Evolutionary conservation across 2,888 invertebrate species (phyloP).

Genomic region (Nomada flava): DNA sequence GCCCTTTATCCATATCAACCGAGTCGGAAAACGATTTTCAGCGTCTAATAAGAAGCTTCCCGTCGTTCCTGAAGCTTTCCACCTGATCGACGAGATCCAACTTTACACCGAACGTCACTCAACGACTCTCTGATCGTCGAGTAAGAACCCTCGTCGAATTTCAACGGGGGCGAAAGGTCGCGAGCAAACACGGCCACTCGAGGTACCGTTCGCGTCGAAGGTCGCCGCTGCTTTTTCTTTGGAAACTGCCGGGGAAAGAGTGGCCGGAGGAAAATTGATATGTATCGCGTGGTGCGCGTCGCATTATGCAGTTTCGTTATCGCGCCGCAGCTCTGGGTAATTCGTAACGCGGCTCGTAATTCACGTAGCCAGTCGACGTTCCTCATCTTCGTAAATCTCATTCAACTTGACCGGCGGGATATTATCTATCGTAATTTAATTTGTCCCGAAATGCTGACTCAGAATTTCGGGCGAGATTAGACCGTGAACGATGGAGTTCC

Average conservation of each 20-base stretch:
- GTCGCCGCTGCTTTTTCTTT: background rate
- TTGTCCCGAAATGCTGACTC: conserved; percentile 17
- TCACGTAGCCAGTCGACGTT: conserved; percentile 19
- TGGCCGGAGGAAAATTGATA: conserved; percentile 41
- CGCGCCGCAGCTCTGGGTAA: conserved; percentile 36
- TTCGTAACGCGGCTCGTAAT: conserved; percentile 39
- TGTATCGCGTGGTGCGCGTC: conserved; percentile 37
- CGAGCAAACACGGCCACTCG: conserved; percentile 2
- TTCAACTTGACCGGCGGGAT: conserved; percentile 29
- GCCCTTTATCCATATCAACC: background rate
- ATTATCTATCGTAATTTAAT: conserved; percentile 46
- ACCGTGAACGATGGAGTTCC: background rate
- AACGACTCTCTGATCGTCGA: background rate
- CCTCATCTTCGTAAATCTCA: conserved; percentile 54
- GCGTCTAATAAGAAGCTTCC: background rate
- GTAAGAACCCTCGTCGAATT: conserved; percentile 21
- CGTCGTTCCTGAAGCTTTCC: background rate
- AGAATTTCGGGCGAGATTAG: background rate
- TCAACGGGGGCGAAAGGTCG: conserved; percentile 10
- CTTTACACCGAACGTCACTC: conserved; percentile 9
- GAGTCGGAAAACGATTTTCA: background rate
- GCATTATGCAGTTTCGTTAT: conserved; percentile 39
- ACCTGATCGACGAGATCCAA: conserved; percentile 1
- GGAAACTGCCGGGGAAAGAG: conserved; percentile 15
- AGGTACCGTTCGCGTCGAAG: conserved; percentile 6